phyloP scores from a whole-genome alignment of 1,140 invertebrate species.

The Drosophila pectinifera region DNA sequence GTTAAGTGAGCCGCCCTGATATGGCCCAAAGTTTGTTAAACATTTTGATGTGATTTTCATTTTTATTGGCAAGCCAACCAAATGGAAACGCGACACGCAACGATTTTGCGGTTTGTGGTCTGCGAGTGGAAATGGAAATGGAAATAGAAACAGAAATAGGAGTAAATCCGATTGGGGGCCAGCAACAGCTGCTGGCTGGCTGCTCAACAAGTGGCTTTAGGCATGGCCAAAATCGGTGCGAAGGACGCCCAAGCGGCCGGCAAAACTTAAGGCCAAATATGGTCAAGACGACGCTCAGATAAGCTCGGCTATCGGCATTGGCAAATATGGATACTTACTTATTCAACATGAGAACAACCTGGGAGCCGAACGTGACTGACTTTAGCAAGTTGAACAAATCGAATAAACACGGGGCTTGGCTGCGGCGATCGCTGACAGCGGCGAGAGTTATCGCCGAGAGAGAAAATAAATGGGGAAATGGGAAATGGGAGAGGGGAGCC shows the following conservation, averaged over 20 bases:
- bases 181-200: conserved; percentile 11
- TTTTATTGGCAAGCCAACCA: conserved; percentile 54
- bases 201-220: conserved; percentile 69
- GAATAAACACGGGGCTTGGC: conserved; percentile 35
- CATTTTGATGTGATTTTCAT: conserved; percentile 46
- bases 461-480: conserved; percentile 10
- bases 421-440: not conserved
- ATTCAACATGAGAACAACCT: conserved; percentile 20
- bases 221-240: conserved; percentile 67
- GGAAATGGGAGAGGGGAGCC: not conserved
- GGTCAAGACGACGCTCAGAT: conserved; percentile 47
- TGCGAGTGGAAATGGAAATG: conserved; percentile 28
- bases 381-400: conserved; percentile 28
- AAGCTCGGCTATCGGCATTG: conserved; percentile 47
- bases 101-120: conserved; percentile 48
- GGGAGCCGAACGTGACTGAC: conserved; percentile 38
- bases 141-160: conserved; percentile 12
- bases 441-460: conserved; percentile 6
- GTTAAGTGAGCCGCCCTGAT: conserved; percentile 42
- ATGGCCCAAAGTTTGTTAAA: conserved; percentile 52
- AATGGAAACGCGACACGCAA: conserved; percentile 68
- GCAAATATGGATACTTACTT: conserved; percentile 71
- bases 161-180: conserved; percentile 32
- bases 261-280: conserved; percentile 59
- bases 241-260: conserved; percentile 74